Evolutionary conservation across 53 echinoderm and acorn worm genomes (phyloP).

Genomic region (Astropecten irregularis): DNA sequence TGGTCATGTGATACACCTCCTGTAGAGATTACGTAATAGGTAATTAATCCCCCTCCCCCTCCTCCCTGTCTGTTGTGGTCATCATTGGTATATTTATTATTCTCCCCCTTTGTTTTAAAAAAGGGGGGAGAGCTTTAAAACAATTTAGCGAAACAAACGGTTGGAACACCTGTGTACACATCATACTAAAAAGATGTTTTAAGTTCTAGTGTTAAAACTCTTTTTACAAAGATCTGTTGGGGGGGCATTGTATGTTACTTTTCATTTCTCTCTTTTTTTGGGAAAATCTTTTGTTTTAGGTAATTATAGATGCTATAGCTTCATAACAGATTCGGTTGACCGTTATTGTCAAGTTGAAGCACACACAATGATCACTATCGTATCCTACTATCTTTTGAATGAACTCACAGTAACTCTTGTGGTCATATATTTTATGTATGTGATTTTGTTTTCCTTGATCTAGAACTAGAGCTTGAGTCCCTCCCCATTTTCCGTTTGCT

Average conservation of each 20-base stretch:
- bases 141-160: background rate
- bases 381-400: too few relatives aligned
- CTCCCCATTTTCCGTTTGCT: too few relatives aligned
- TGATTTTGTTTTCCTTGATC: too few relatives aligned
- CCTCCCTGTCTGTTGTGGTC: constrained; percentile 23
- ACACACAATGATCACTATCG: too few relatives aligned
- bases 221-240: background rate
- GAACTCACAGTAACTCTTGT: too few relatives aligned
- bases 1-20: too few relatives aligned
- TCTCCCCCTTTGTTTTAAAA: too few relatives aligned
- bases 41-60: background rate
- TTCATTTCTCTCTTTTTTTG: background rate
- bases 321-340: background rate
- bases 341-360: too few relatives aligned
- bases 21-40: background rate
- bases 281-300: background rate
- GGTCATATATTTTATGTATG: too few relatives aligned
- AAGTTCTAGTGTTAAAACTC: constrained; percentile 24
- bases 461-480: too few relatives aligned
- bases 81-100: constrained; percentile 49
- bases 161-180: constrained; percentile 24
- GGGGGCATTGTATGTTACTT: background rate
- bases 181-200: background rate
- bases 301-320: too few relatives aligned
- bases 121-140: too few relatives aligned